Evolutionary conservation across 2,888 invertebrate species (phyloP), one percentile per base, ranked within the genome.

Genomic region (Baccha elongata): DNA sequence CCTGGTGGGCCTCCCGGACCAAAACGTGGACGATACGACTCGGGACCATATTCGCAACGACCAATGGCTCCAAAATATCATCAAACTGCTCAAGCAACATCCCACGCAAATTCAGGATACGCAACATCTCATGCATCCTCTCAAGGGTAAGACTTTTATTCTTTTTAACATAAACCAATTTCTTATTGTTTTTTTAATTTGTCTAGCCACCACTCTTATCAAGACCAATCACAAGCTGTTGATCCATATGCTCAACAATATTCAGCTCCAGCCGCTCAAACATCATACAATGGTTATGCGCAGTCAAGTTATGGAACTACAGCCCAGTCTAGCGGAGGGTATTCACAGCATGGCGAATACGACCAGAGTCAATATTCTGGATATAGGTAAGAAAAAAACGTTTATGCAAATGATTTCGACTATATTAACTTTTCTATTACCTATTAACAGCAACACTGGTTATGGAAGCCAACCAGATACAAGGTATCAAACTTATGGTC

Each of bases 281-380:
- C 89, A 23, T 75, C 89, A 1, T 90, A 90, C 73, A 91, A 91
- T 86, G 91, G 91, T 0, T 91, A 91, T 85, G 88, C 88, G 0
- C 91, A 91, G 74, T 85, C 88, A 58, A 87, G 88, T n/a, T 90
- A 90, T 84, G 80, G 86, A 35, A 86, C 88, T 52, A 60, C 88
- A 5, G 85, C 89, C 4, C 86, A 89, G 23, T 85, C 89, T 4
- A 87, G 86, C 73, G 87, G 86, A 78, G 88, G 88, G 37, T 91
- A 91, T 85, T 86, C 89, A 17, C 86, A 88, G 68, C 78, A 87
- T 62, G 86, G 87, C 21, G 91, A 91, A 78, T 91, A 91, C 81
- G 91, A 91, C 86, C 90, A 90, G 78, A 90, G 89, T 85, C 91
- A 91, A 85, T 91, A 91, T 85, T 90, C 90, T 81, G 87, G 88